phyloP scores from a whole-genome alignment of 2,113 vertebrate species.

The Rhea pennata region DNA sequence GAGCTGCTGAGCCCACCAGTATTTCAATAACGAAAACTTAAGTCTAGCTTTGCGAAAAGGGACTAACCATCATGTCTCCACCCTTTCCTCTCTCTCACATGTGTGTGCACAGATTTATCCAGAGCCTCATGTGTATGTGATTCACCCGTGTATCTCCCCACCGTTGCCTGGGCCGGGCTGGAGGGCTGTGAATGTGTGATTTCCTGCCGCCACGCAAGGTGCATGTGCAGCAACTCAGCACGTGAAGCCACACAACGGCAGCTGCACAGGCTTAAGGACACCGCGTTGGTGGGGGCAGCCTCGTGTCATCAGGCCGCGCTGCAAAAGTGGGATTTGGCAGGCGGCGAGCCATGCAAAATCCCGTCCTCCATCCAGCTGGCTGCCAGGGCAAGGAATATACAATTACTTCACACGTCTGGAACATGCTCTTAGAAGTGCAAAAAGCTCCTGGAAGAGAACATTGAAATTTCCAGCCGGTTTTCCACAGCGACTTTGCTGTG shows the following conservation, averaged over 20 bases:
- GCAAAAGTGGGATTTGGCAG: background rate
- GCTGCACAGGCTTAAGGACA: background rate
- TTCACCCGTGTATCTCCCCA: too few relatives aligned
- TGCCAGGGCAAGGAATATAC: background rate
- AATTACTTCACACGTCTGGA: background rate
- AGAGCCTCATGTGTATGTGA: background rate
- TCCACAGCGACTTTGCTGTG: background rate
- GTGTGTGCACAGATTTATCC: too few relatives aligned
- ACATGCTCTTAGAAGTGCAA: background rate
- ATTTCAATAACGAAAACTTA: background rate
- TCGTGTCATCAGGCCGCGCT: background rate
- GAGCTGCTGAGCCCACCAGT: background rate
- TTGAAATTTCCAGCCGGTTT: background rate
- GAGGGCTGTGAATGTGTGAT: background rate
- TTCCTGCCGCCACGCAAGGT: background rate
- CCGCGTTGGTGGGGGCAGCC: background rate
- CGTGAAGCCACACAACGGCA: background rate
- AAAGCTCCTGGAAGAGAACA: background rate
- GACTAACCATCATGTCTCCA: too few relatives aligned
- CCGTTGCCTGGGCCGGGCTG: too few relatives aligned
- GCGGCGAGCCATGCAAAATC: background rate
- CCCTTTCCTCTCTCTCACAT: background rate
- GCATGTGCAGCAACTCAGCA: background rate
- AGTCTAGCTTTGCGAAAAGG: background rate
- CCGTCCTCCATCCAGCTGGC: background rate